Evolutionary conservation across 2,888 invertebrate genomes (phyloP), one percentile per base, ranked within the genome.

Genomic region (Volucella bombylans): DNA sequence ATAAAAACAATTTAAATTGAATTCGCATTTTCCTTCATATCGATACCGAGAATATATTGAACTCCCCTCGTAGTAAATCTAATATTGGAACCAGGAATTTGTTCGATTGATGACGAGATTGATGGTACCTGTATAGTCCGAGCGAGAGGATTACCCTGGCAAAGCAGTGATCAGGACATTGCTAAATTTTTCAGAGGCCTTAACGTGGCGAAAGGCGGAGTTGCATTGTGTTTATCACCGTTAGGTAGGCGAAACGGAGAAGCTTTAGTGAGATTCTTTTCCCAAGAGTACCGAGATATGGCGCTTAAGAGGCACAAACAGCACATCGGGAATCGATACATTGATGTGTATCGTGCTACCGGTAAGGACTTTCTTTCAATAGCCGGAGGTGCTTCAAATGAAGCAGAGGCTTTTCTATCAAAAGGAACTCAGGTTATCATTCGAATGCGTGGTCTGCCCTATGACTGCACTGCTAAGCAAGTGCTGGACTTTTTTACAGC

Each of bases 181-280:
- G 99, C 99, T 86, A 97, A 97, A 92, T 99, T 99, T 94, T 99
- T 99, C 94, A 94, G 97, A 88, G 99, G 99, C 89, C 95, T 99
- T 91, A 99, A 99, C 95, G 97, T 99, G 89, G 97, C 97, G 90
- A 98, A 98, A 93, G 99, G 99, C 90, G 99, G 99, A 82, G 99
- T 99, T 92, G 99, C 99, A 57, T 94, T 99, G 92, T 99, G 99
- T 93, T 94, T 99, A 87, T 99, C 99, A 91, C 96, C 96, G 83
- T 97, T 98, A 93, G 99, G 99, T 87, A 94, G 99, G 90, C 95
- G 99, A 87, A 99, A 99, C 96, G 99, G 99, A 54, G 99, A 99
- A 92, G 99, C 99, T 87, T 94, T 99, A 90, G 97, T 99, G 87
- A 94, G 99, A 87, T 99, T 99, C 92, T 94, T 97, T 85, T 96